Evolutionary conservation across 2,113 vertebrate genomes (phyloP), one percentile per base, ranked within the genome.

Genomic region (Microtus ochrogaster): DNA sequence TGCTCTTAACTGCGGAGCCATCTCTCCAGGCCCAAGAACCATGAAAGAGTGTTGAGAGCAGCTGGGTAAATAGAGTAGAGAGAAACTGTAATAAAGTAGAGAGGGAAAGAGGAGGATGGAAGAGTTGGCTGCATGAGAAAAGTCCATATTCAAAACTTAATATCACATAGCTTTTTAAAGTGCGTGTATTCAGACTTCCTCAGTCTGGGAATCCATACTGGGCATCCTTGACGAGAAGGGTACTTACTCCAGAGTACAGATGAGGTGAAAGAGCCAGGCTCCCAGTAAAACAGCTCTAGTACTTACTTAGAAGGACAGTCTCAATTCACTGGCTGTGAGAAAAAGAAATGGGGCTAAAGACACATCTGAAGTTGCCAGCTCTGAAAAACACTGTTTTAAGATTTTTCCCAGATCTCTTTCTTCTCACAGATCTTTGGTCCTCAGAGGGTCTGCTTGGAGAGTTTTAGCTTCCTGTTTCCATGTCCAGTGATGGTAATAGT

Each of bases 1-100:
- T 83, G 22, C 7, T 8, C 24, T 76, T 63, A 2, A 63, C 36
- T 13, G 19, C 5, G 0, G 22, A 82, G 21, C 19, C 11, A 61
- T 39, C 79, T 39, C 55, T 82, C 52, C 79, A 41, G 22, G 7
- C 21, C 36, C n/a, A 83, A 22, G 0, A 61, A 77, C 44, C 87
- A 90, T 14, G 17, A 74, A n/a, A 81, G 92, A 28, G 22, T 77
- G 78, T 94, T 47, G 14, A 55, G 94, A 92, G 73, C 16, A 95
- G 61, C 79, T 49, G 89, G 5, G 26, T 63, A 93, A 90, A 65
- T 28, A 87, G 58, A 79, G 12, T 72, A 24, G 0, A 55, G 55
- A 55, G 4, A 4, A 55, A 55, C 17, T 55, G 55, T 17, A 17
- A 55, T 17, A 55, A 94, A 90, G 70, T 28, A 87, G 58, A 84